These are phyloP conservation scores for Habropoda laboriosa DNA, from an alignment of 1,140 invertebrate genomes.

Conservation along the genomic window DNA sequence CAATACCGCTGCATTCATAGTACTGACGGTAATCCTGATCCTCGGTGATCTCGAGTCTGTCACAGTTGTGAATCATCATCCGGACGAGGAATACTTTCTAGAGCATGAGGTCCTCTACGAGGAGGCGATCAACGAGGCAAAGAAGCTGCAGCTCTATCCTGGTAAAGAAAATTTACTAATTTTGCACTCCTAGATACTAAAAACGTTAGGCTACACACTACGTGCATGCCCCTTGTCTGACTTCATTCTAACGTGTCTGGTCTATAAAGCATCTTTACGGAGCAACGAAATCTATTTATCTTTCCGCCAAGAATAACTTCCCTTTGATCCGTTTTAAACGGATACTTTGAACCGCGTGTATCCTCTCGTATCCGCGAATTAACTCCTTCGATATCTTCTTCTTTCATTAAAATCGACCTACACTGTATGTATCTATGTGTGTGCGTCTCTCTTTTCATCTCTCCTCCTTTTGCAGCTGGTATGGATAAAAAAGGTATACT, in stretches of 20 bases:
- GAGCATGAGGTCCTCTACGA: conserved; percentile 75
- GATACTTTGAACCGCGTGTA: conserved; percentile 49
- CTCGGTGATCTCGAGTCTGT: conserved; percentile 69
- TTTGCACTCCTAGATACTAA: conserved; percentile 21
- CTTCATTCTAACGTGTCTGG: conserved; percentile 36
- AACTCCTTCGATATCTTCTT: conserved; percentile 40
- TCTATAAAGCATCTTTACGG: conserved; percentile 57
- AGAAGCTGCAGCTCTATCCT: conserved; percentile 71
- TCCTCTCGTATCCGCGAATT: conserved; percentile 22
- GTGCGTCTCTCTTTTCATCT: too few relatives aligned
- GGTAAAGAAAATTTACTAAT: conserved; percentile 61
- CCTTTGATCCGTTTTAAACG: conserved; percentile 63
- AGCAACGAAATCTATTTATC: conserved; percentile 61
- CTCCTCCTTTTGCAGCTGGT: conserved; percentile 50
- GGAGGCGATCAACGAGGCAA: conserved; percentile 74
- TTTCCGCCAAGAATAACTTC: conserved; percentile 53
- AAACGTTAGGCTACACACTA: conserved; percentile 29
- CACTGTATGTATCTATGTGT: not conserved
- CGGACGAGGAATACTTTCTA: conserved; percentile 73
- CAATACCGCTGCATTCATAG: conserved; percentile 58
- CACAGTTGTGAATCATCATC: conserved; percentile 74
- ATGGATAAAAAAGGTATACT: conserved; percentile 69
- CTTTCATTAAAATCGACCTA: conserved; percentile 52
- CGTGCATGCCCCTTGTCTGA: conserved; percentile 33
- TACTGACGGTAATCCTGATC: conserved; percentile 67